Percentiles rank a stretch among this genome's conserved stretches.
phyloP scores from a whole-genome alignment of 2,797 vertebrate genomes.

The Synaphobranchus kaupii region DNA sequence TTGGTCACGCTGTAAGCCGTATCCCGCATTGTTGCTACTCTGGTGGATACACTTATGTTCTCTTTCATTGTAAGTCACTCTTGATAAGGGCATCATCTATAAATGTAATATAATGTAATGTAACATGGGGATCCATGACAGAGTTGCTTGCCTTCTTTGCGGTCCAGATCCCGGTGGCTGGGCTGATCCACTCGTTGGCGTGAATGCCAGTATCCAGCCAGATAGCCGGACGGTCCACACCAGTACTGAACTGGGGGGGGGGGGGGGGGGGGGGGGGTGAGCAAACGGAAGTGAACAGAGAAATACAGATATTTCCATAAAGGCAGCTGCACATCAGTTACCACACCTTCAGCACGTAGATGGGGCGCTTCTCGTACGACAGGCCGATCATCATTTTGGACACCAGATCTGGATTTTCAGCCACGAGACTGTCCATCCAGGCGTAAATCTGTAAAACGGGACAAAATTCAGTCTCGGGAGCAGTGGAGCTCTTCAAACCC shows the following conservation, averaged over 20 bases:
- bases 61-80: too few relatives aligned
- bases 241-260: constrained; percentile 37
- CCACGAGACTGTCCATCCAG: constrained; percentile 68
- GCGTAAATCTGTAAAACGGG: constrained; percentile 63
- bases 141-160: constrained; percentile 62
- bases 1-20: too few relatives aligned
- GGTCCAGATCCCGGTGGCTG: constrained; percentile 66
- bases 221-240: constrained; percentile 54
- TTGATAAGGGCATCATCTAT: neutral
- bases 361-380: constrained; percentile 68
- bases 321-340: too few relatives aligned
- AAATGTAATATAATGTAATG: neutral
- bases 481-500: too few relatives aligned
- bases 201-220: constrained; percentile 75
- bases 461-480: neutral
- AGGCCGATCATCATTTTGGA: constrained; percentile 67
- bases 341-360: constrained; percentile 71
- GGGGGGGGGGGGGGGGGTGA: too few relatives aligned
- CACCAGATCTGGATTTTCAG: constrained; percentile 61
- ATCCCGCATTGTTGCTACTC: too few relatives aligned
- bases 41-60: too few relatives aligned
- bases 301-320: neutral
- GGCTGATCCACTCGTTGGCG: constrained; percentile 72
- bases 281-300: constrained; percentile 57
- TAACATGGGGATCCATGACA: neutral